Evolutionary conservation across 2,797 vertebrate genomes (phyloP).

Genomic region (Siniperca scherzeri): DNA sequence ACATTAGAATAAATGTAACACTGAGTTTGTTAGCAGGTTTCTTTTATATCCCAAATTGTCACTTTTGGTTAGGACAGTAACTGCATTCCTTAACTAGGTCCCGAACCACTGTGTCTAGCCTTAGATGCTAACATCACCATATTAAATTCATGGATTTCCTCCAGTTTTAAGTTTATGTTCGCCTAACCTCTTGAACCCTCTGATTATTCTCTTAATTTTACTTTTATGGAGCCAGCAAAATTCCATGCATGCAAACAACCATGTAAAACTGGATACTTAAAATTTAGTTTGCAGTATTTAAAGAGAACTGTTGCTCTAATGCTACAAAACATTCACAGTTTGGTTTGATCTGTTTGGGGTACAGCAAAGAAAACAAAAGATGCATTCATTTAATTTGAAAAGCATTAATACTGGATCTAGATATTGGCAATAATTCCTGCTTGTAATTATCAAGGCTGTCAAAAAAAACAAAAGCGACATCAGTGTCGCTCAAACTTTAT

Average conservation of each 20-base stretch:
- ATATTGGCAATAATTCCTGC: no score
- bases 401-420: background rate
- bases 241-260: background rate
- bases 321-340: background rate
- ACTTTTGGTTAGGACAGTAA: slow-evolving; percentile 17
- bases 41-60: slow-evolving; percentile 15
- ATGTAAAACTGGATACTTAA: background rate
- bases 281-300: background rate
- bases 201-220: background rate
- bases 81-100: slow-evolving; percentile 18
- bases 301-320: background rate
- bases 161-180: background rate
- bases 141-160: background rate
- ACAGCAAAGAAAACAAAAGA: background rate
- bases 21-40: background rate
- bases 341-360: background rate
- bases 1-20: background rate
- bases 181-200: background rate
- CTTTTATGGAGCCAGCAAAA: background rate
- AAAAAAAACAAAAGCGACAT: background rate
- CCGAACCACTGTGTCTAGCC: background rate
- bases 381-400: background rate
- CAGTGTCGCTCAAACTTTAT: background rate
- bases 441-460: background rate
- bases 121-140: background rate